A percentile compares a stretch with the other conserved stretches of the same genome.
phyloP scores from a whole-genome alignment of 2,113 vertebrate species.

The Corythoichthys intestinalis region DNA sequence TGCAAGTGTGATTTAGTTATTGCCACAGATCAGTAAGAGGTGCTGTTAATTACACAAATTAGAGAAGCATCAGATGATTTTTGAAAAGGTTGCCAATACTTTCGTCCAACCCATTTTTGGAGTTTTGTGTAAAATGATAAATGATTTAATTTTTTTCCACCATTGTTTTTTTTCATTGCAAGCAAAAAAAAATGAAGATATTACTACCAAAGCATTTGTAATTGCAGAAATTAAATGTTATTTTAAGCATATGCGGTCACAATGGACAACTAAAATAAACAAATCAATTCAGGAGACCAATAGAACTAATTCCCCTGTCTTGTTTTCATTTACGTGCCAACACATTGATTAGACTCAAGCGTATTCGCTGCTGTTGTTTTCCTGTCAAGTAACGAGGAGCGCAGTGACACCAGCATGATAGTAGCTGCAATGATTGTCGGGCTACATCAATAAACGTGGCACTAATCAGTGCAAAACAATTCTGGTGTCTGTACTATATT shows the following conservation, averaged over 20 bases:
- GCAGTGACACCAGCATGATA: background rate
- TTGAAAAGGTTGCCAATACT: too few relatives aligned
- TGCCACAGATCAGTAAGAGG: too few relatives aligned
- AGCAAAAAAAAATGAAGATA: too few relatives aligned
- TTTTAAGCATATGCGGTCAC: background rate
- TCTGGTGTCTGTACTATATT: background rate
- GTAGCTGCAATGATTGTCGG: background rate
- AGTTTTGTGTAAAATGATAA: too few relatives aligned
- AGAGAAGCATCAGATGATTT: too few relatives aligned
- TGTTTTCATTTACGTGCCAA: background rate
- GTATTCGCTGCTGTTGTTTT: constrained; percentile 4
- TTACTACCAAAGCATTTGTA: too few relatives aligned
- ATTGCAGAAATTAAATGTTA: background rate
- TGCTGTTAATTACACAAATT: too few relatives aligned
- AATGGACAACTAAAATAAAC: background rate
- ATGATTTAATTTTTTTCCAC: too few relatives aligned
- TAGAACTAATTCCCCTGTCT: background rate
- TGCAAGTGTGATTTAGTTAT: too few relatives aligned
- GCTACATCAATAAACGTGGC: background rate
- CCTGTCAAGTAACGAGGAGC: background rate
- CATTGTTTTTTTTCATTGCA: too few relatives aligned
- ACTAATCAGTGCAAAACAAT: constrained; percentile 4
- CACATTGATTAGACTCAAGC: background rate
- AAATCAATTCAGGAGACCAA: background rate
- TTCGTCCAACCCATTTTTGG: too few relatives aligned